Base-by-base conservation (phyloP, 2,888 invertebrate genomes). In the Argyresthia goedartella region DNA sequence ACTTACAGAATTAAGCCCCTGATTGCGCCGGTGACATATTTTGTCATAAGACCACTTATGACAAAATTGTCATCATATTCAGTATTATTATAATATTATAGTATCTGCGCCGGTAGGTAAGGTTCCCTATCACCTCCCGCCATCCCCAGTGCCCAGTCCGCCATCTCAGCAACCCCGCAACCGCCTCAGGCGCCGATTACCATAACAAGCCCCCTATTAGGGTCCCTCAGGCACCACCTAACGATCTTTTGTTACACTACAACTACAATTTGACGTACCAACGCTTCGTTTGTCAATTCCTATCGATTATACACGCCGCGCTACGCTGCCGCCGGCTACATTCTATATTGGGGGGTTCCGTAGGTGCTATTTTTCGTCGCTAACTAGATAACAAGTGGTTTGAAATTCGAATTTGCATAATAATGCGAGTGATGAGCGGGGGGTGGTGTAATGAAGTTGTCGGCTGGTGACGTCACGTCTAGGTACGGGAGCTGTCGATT, bases 341-440 rank as follows among this genome's bases (percentile, higher is more conserved):
- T 71, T 73, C 16, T 25, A 25, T 25, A 25, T 25, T 25, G 25
- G 25, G 66, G 76, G 76, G 69, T 63, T 61, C 69, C 51, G 68
- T 69, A 84, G 82, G 81, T 81, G 43, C 51, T 53, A 84, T 86
- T 86, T 84, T 81, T 84, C 76, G 75, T 69, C 69, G 66, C 81
- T 86, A 86, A 86, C 85, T 85, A 85, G 82, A 82, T 86, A 86
- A 86, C 85, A 82, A 86, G 85, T 85, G 85, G 85, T 81, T 85
- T 84, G 73, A 82, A 86, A 86, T 86, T 85, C 80, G 73, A 74
- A 85, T 86, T 79, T 85, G 76, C 85, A 86, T 86, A 81, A 82
- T 82, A 81, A 84, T 81, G 71, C 60, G 67, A 55, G 56, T 56
- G 56, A 59, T 56, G 65, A 66, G 68, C 63, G 71, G 69, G 64